Conservation (phyloP, 2,888 invertebrate genomes). For the Sesia apiformis region DNA sequence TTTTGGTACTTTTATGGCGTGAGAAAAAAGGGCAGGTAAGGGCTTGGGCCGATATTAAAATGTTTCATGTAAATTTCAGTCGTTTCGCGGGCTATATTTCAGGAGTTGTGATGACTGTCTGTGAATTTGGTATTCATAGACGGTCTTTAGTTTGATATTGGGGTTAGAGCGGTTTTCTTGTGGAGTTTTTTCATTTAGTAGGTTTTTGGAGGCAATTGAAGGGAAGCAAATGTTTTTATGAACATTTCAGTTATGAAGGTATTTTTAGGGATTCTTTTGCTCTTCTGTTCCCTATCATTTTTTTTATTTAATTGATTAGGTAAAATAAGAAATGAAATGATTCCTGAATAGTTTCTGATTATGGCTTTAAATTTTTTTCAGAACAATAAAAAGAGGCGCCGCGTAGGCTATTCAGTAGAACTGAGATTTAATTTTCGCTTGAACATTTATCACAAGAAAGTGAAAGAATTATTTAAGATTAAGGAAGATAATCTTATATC, state of each 20-base stretch:
- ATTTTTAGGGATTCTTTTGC: neutral
- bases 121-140: constrained; percentile 65
- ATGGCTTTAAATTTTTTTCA: too few relatives aligned
- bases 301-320: neutral
- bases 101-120: constrained; percentile 51
- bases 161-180: constrained; percentile 20
- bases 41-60: constrained; percentile 59
- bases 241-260: neutral
- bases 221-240: neutral
- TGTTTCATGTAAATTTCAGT: constrained; percentile 69
- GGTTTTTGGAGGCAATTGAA: neutral
- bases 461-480: too few relatives aligned
- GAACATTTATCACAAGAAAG: too few relatives aligned
- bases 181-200: neutral
- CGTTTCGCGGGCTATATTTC: constrained; percentile 52
- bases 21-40: constrained; percentile 68
- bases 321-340: too few relatives aligned
- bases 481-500: too few relatives aligned
- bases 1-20: constrained; percentile 52
- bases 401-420: too few relatives aligned
- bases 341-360: too few relatives aligned
- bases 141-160: constrained; percentile 57
- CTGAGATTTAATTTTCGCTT: too few relatives aligned
- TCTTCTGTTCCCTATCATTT: neutral
- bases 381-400: too few relatives aligned